Evolutionary conservation across 2,888 invertebrate species (phyloP).

Genomic region (Napeogenes inachia): DNA sequence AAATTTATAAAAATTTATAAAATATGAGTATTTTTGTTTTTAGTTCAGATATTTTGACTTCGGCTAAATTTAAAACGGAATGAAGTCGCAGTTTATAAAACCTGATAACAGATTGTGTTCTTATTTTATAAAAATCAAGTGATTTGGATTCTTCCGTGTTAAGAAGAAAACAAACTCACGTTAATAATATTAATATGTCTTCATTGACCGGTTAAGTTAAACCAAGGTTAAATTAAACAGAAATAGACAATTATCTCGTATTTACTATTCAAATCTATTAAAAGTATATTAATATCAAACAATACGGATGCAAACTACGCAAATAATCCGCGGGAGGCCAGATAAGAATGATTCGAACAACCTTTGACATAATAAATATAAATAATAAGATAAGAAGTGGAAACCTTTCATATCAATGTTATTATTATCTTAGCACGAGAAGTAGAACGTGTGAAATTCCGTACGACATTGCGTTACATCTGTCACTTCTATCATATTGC

Average conservation of each 20-base stretch:
- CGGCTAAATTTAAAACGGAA: too few relatives aligned
- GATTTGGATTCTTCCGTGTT: too few relatives aligned
- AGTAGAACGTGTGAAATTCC: slow-evolving; percentile 18
- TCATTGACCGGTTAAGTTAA: background rate
- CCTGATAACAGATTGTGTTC: too few relatives aligned
- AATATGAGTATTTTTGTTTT: too few relatives aligned
- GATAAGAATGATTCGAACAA: slow-evolving; percentile 22
- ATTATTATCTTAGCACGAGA: slow-evolving; percentile 9
- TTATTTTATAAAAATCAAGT: too few relatives aligned
- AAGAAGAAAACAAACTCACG: too few relatives aligned
- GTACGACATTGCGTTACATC: slow-evolving; percentile 18
- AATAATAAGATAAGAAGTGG: slow-evolving; percentile 22
- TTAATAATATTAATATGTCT: too few relatives aligned
- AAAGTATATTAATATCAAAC: background rate
- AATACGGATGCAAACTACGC: slow-evolving; percentile 4
- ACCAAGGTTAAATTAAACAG: background rate
- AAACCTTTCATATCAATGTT: slow-evolving; percentile 23
- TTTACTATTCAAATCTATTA: background rate
- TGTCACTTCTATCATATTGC: too few relatives aligned
- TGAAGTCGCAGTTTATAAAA: too few relatives aligned
- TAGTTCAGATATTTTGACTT: too few relatives aligned
- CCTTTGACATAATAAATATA: slow-evolving; percentile 24
- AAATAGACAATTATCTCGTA: background rate
- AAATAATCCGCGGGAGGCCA: slow-evolving; percentile 26
- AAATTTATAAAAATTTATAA: too few relatives aligned